Evolutionary conservation across 1,140 invertebrate genomes (phyloP).

Genomic region (Drosophila grimshawi): DNA sequence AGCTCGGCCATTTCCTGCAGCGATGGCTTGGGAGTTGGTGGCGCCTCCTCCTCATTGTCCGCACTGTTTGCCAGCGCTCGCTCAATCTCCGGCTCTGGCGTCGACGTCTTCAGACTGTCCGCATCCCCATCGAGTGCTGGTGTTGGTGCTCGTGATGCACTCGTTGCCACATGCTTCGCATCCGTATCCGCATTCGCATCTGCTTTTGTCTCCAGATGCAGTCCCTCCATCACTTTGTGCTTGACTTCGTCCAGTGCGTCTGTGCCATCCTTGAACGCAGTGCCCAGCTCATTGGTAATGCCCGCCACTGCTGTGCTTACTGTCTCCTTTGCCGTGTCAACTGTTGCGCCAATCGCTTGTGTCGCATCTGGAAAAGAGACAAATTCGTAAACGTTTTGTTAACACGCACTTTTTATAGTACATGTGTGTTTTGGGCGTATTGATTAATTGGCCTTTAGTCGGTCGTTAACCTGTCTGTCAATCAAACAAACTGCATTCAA

Average conservation of each 20-base stretch:
- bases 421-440: not conserved
- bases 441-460: conserved; percentile 5
- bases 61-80: conserved; percentile 63
- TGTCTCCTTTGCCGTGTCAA: conserved; percentile 76
- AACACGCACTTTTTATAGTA: too few species aligned
- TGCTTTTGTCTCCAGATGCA: conserved; percentile 53
- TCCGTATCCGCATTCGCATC: not conserved
- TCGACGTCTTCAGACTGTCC: conserved; percentile 79
- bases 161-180: conserved; percentile 11
- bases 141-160: conserved; percentile 56
- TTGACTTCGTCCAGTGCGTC: conserved; percentile 69
- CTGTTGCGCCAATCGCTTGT: conserved; percentile 51
- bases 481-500: conserved; percentile 1
- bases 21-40: conserved; percentile 79
- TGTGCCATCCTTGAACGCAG: conserved; percentile 71
- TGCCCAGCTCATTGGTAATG: conserved; percentile 75
- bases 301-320: conserved; percentile 74
- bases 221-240: conserved; percentile 71
- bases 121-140: conserved; percentile 50
- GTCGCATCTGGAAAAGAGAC: conserved; percentile 53
- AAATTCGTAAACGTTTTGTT: conserved; percentile 34
- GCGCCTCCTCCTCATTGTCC: conserved; percentile 63
- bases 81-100: conserved; percentile 83
- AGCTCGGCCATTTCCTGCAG: conserved; percentile 70
- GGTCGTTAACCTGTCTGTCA: conserved; percentile 29